Evolutionary conservation across 2,888 invertebrate species (phyloP), one percentile per base, ranked within the genome.

Genomic region (Cloeon dipterum): DNA sequence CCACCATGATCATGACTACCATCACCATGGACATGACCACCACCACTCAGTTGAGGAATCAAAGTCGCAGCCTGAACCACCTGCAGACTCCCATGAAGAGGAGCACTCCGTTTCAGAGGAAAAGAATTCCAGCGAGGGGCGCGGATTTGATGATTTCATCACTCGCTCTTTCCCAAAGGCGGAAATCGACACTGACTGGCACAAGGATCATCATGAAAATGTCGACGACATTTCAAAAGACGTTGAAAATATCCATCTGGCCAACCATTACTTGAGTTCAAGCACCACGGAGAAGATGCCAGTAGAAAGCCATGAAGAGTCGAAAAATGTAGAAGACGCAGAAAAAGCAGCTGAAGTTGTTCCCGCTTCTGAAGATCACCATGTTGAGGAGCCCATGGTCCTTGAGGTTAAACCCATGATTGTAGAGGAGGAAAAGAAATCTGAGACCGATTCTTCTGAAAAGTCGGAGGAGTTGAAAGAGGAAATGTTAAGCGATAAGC

Each of bases 51-150:
- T 23, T 23, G 23, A 23, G 11, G 13, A 46, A 39, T 38, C 43
- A 34, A 41, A 41, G 32, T 32, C 42, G 20, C 41, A 46, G 42
- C 41, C 46, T 34, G 42, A 46, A 33, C 41, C 44, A 11, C 43
- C 44, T 35, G 41, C 40, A 19, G 20, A 35, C 11, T 16, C 16
- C 18, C 17, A 3, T 11, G 10, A 21, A 21, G 21, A 21, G 10
- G 21, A 21, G 8, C 5, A 5, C 8, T 21, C 21, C 10, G 10
- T 7, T 10, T 10, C 21, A 21, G 13, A 29, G n/a, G 29, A 29
- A 29, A n/a, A n/a, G n/a, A n/a, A n/a, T n/a, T n/a, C n/a, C n/a
- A n/a, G n/a, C n/a, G n/a, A n/a, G n/a, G n/a, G n/a, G n/a, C n/a
- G n/a, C n/a, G n/a, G n/a, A n/a, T n/a, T n/a, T n/a, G n/a, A n/a